These are phyloP conservation scores for Lasioglossum calceatum DNA, from an alignment of 2,888 invertebrate species.

Conservation along the genomic window DNA sequence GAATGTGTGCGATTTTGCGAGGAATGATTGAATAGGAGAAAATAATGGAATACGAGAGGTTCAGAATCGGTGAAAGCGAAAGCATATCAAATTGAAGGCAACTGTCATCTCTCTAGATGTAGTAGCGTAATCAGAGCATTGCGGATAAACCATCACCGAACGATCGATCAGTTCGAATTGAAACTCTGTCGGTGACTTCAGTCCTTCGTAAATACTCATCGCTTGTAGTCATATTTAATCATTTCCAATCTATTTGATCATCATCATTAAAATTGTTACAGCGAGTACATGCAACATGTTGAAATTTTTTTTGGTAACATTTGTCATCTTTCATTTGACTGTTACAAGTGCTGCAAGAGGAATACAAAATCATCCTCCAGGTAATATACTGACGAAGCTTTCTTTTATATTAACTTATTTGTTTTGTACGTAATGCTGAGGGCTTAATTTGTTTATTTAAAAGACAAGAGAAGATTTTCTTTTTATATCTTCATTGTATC, in stretches of 20 bases:
- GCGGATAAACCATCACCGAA: neutral
- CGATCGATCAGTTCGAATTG: constrained; percentile 25
- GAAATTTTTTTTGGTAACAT: neutral
- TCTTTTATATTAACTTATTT: neutral
- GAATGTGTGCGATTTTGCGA: neutral
- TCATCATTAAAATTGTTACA: neutral
- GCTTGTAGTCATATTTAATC: neutral
- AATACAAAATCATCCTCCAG: neutral
- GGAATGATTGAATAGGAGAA: neutral
- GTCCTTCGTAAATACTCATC: neutral
- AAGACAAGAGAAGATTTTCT: no score
- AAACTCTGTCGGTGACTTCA: neutral
- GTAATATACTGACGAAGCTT: constrained; percentile 14
- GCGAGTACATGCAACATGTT: constrained; percentile 1
- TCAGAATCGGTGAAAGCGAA: neutral
- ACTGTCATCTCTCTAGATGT: neutral
- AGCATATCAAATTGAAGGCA: neutral
- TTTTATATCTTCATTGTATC: no score
- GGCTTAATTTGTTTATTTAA: no score
- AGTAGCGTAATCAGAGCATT: constrained; percentile 34
- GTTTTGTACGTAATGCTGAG: neutral
- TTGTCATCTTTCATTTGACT: neutral
- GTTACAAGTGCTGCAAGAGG: neutral
- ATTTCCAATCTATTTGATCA: neutral
- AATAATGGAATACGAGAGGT: neutral